Percentiles rank a stretch among this genome's conserved stretches.
phyloP scores from a whole-genome alignment of 2,797 vertebrate genomes.

The Rhinoraja longicauda region DNA sequence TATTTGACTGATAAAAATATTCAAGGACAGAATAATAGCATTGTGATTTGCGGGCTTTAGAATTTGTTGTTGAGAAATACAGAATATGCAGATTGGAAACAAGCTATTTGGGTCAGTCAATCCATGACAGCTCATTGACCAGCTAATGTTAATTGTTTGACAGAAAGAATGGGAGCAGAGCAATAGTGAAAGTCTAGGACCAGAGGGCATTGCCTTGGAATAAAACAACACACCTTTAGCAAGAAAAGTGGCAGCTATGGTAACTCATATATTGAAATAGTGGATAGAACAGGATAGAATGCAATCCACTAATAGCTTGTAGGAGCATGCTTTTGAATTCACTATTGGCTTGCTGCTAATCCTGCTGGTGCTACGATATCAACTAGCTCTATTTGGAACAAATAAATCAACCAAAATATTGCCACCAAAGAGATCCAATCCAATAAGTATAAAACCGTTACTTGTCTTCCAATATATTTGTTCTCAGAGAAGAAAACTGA shows the following conservation, averaged over 20 bases:
- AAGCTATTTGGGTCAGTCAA: background rate
- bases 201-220: too few species aligned
- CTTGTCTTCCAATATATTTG: background rate
- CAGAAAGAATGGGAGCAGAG: background rate
- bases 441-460: background rate
- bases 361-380: background rate
- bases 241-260: background rate
- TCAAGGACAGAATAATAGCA: background rate
- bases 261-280: background rate
- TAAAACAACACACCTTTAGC: too few species aligned
- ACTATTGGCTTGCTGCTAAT: background rate
- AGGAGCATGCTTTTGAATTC: background rate
- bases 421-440: background rate
- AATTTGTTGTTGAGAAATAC: background rate
- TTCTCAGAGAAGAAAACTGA: background rate
- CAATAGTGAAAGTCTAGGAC: too few species aligned
- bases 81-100: background rate
- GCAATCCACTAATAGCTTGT: background rate
- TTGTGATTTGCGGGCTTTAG: background rate
- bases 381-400: background rate
- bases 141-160: background rate
- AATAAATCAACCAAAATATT: background rate
- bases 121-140: background rate
- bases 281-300: background rate
- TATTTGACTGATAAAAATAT: background rate